These are phyloP conservation scores for Heliconius erato DNA, from an alignment of 2,888 invertebrate species.

Conservation along the genomic window DNA sequence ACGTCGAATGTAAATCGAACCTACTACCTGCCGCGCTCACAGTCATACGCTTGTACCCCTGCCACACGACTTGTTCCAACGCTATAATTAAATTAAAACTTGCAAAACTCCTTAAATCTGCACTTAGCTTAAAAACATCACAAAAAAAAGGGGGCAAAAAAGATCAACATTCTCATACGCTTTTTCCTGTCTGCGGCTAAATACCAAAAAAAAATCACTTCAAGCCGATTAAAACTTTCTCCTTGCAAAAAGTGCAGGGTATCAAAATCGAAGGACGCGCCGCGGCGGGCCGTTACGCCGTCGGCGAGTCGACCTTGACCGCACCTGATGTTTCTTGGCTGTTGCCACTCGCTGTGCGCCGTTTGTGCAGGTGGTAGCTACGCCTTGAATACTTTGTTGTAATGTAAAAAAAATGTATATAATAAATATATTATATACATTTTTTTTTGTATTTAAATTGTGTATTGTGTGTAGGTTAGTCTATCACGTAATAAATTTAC, in stretches of 20 bases:
- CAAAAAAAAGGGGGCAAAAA: conserved; percentile 37
- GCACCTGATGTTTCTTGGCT: conserved; percentile 43
- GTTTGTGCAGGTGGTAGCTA: conserved; percentile 10
- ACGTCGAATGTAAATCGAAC: too few relatives aligned
- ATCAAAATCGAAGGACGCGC: conserved; percentile 59
- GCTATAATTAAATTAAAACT: not conserved
- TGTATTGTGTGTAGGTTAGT: not conserved
- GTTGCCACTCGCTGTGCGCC: conserved; percentile 21
- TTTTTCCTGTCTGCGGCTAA: conserved; percentile 45
- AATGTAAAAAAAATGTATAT: not conserved
- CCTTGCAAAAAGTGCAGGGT: conserved; percentile 51
- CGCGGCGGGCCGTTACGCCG: conserved; percentile 58
- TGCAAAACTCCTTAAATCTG: conserved; percentile 27
- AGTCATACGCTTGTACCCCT: too few relatives aligned
- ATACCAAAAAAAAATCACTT: conserved; percentile 46
- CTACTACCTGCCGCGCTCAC: too few relatives aligned
- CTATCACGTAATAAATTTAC: not conserved
- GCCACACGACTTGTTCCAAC: too few relatives aligned
- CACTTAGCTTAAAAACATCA: conserved; percentile 31
- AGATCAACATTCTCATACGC: conserved; percentile 38
- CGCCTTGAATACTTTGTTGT: not conserved
- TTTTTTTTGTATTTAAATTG: not conserved
- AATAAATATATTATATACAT: not conserved
- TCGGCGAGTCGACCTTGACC: conserved; percentile 56
- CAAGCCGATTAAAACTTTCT: conserved; percentile 48